phyloP scores from a whole-genome alignment of 2,113 vertebrate genomes.

The Butorides virescens region DNA sequence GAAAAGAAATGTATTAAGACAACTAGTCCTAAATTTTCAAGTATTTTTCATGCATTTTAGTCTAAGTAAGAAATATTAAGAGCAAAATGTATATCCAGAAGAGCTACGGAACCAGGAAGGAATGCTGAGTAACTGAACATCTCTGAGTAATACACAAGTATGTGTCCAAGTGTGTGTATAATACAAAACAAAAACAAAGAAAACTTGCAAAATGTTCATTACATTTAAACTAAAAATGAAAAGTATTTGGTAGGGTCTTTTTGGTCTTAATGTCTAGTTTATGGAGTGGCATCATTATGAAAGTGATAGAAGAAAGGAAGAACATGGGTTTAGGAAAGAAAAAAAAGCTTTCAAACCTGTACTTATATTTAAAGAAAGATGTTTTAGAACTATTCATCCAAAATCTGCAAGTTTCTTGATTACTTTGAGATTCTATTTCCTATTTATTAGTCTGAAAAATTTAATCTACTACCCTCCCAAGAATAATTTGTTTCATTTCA shows the following conservation, averaged over 20 bases:
- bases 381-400: not conserved
- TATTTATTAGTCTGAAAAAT: not conserved
- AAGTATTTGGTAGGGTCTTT: not conserved
- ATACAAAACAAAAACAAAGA: not conserved
- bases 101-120: not conserved
- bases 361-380: not conserved
- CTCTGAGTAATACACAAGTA: not conserved
- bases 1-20: not conserved
- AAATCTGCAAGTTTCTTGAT: not conserved
- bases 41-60: not conserved
- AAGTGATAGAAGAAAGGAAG: not conserved
- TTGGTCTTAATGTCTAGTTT: not conserved
- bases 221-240: not conserved
- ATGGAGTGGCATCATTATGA: not conserved
- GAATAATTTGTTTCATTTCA: not conserved
- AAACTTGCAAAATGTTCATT: not conserved
- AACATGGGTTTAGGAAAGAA: not conserved
- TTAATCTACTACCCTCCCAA: not conserved
- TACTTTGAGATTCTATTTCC: not conserved
- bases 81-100: not conserved
- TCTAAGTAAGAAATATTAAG: not conserved
- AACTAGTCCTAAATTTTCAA: not conserved
- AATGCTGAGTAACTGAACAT: not conserved
- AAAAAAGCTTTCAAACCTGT: not conserved
- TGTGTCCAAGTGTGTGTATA: too few relatives aligned